Evolutionary conservation across 2,888 invertebrate genomes (phyloP).

Genomic region (Sisyra terminalis): DNA sequence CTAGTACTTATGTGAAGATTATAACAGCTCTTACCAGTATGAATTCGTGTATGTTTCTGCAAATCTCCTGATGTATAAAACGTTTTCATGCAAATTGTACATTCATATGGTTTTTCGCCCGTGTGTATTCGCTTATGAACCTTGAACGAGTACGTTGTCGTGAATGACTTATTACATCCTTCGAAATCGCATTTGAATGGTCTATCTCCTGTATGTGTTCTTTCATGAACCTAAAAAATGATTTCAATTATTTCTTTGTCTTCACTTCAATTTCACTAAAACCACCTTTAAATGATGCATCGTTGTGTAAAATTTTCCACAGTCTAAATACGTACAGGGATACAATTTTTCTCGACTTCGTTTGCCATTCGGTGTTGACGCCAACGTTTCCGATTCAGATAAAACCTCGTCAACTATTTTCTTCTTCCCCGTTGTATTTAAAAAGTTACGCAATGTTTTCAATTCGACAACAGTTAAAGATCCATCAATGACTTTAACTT

Average conservation of each 20-base stretch:
- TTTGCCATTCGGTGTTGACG: slow-evolving; percentile 5
- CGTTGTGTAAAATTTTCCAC: slow-evolving; percentile 31
- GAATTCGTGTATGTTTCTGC: slow-evolving; percentile 24
- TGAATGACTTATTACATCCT: slow-evolving; percentile 32
- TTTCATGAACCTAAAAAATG: slow-evolving; percentile 32
- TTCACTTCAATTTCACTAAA: neutral
- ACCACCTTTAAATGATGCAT: slow-evolving; percentile 34
- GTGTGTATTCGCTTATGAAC: slow-evolving; percentile 36
- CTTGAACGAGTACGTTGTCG: slow-evolving; percentile 31
- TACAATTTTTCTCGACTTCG: slow-evolving; percentile 20
- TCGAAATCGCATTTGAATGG: slow-evolving; percentile 30
- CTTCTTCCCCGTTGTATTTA: slow-evolving; percentile 11
- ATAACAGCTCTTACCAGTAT: slow-evolving; percentile 26
- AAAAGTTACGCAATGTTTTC: neutral
- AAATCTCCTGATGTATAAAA: slow-evolving; percentile 26
- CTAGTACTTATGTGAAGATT: too few relatives aligned
- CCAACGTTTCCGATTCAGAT: neutral
- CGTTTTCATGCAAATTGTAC: slow-evolving; percentile 20
- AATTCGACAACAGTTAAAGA: neutral
- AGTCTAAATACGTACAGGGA: slow-evolving; percentile 29
- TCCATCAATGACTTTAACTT: neutral
- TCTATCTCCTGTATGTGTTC: slow-evolving; percentile 31
- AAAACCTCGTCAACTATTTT: slow-evolving; percentile 8
- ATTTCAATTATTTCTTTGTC: slow-evolving; percentile 6
- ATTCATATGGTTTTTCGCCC: slow-evolving; percentile 27